phyloP scores from a whole-genome alignment of 1,140 invertebrate genomes.

The Drosophila repleta region DNA sequence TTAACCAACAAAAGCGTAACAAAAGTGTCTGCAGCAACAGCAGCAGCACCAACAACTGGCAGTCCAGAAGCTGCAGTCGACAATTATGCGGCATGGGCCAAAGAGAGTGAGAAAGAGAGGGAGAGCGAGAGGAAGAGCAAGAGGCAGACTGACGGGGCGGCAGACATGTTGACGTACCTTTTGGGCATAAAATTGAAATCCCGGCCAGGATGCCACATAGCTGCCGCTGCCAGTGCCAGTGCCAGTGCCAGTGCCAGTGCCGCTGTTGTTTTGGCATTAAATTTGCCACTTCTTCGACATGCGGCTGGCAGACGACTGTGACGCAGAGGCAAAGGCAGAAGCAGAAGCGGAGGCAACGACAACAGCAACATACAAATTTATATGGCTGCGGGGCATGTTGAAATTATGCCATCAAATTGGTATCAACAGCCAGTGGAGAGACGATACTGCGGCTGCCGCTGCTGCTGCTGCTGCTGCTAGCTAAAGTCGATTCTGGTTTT shows the following conservation, averaged over 20 bases:
- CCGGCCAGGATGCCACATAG: constrained; percentile 68
- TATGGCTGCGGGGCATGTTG: constrained; percentile 77
- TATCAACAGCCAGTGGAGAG: constrained; percentile 69
- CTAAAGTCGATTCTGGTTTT: constrained; percentile 35
- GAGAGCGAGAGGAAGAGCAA: neutral
- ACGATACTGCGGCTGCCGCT: constrained; percentile 21
- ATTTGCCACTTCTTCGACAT: constrained; percentile 76
- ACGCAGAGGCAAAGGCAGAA: constrained; percentile 26
- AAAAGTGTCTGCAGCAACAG: constrained; percentile 8
- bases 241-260: constrained; percentile 49
- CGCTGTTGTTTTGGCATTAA: constrained; percentile 67
- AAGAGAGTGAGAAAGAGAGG: constrained; percentile 4
- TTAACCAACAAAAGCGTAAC: constrained; percentile 45
- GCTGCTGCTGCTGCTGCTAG: constrained; percentile 17
- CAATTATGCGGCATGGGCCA: constrained; percentile 60
- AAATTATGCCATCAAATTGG: constrained; percentile 84
- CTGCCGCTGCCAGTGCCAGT: constrained; percentile 35
- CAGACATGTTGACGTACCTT: constrained; percentile 78
- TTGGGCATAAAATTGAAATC: constrained; percentile 83
- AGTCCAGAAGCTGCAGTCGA: constrained; percentile 38
- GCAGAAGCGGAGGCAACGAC: constrained; percentile 64
- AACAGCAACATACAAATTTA: constrained; percentile 83
- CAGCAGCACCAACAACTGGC: constrained; percentile 1
- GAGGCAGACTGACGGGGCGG: constrained; percentile 5
- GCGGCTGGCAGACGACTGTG: constrained; percentile 28